Evolutionary conservation across 2,888 invertebrate genomes (phyloP), one percentile per base, ranked within the genome.

Genomic region (Cephus nigrinus): DNA sequence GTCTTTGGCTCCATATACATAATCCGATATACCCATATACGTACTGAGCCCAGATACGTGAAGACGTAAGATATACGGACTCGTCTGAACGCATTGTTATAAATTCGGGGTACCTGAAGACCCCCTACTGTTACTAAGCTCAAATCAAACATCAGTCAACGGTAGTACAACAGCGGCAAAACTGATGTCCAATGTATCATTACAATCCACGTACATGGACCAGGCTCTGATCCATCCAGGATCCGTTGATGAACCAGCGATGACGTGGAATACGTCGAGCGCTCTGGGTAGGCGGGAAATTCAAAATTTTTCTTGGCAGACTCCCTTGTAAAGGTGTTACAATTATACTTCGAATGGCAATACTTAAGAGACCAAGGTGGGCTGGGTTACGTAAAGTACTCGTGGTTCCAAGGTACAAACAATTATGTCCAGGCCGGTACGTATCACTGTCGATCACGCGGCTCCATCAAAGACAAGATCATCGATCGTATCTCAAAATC

Each of bases 101-200:
- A 23, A 23, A 9, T 55, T 5, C 55, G 23, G 23, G 15, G 55
- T 55, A 55, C 55, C 55, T 31, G 71, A 33, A 55, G 78, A 76
- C 73, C 75, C 79, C 84, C 84, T 80, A 83, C 82, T 81, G 83
- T 78, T 84, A 76, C 76, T 72, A 81, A 81, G 77, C 82, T 83
- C 81, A 84, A 83, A 83, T 83, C 82, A 83, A 86, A 85, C 82
- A 83, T 82, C 81, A 83, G 85, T 86, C 84, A 84, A 86, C 86
- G 82, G 86, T 85, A 85, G 87, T 82, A 82, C 68, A 81, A 81
- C 69, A 77, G 74, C 69, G 40, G 77, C 30, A 55, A 76, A 76
- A 75, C 75, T 78, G 77, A 80, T 79, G 79, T 79, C 68, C 68
- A 69, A 69, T 69, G 75, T 77, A 23, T 55, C 55, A 3, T 23